Base-by-base conservation (phyloP, 2,113 vertebrate species). In the Sarotherodon lohbergeri region DNA sequence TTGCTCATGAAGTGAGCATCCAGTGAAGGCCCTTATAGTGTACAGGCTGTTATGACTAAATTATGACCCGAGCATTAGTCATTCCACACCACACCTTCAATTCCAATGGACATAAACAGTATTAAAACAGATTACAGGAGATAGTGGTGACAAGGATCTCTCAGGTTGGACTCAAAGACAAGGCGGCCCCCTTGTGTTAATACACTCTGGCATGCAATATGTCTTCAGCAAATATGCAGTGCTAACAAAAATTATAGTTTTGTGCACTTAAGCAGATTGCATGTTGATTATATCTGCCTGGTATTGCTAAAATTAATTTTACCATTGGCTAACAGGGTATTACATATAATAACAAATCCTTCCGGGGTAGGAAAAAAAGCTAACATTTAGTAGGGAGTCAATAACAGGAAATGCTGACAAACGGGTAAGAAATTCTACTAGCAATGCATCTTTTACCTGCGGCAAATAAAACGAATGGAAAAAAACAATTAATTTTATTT, bases 231-330 rank as follows among this genome's bases (percentile, higher is more conserved):
- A 96, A 96, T 94, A 95, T 96, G 93, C 95, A 91, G 92, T 86
- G 92, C 92, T 93, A 94, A 95, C 94, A 95, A 95, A 96, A 95
- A 94, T 36, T 57, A 92, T 94, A 94, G 92, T 96, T 95, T 93
- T 95, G 94, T 94, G 93, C 95, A 96, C 96, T 97, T 96, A 95
- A 92, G 93, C 92, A 96, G 95, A 96, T 96, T 96, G 93, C 89
- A 84, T 66, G 91, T 93, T 95, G 95, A 96, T 95, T 95, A 94
- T 87, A 93, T 96, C 90, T 94, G 82, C 93, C 84, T 87, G 90
- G 94, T 96, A 95, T 87, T 90, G 91, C 90, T 91, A 63, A 95
- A 94, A 94, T 95, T 89, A 78, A 92, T 93, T 93, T 94, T 93
- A 93, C 94, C 94, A 93, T 91, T 92, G 88, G 90, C 94, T 96